Conservation (phyloP, 2,888 invertebrate species). For the Cephus pulcher region DNA sequence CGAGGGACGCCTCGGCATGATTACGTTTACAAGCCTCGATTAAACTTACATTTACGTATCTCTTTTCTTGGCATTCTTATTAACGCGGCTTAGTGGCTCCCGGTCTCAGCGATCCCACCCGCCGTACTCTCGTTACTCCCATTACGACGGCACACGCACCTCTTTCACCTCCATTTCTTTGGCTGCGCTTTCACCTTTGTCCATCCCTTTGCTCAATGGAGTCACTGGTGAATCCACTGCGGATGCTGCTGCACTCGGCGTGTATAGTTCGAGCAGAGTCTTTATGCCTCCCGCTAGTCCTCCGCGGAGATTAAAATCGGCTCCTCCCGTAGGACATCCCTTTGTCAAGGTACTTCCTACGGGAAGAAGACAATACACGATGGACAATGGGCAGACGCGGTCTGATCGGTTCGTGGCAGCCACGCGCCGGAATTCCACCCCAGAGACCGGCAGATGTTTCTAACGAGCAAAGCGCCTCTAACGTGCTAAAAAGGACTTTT, state of each 20-base stretch:
- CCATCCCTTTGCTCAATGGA: background rate
- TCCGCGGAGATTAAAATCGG: conserved; percentile 21
- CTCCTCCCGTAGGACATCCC: conserved; percentile 24
- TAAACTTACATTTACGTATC: background rate
- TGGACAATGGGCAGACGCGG: conserved; percentile 39
- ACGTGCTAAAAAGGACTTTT: background rate
- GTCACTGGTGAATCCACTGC: background rate
- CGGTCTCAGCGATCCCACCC: no score
- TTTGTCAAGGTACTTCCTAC: conserved; percentile 19
- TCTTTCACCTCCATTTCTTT: background rate
- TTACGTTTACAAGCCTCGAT: background rate
- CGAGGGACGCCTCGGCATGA: background rate
- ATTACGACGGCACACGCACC: background rate
- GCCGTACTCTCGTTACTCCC: background rate
- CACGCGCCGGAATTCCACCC: conserved; percentile 55
- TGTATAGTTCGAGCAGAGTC: conserved; percentile 7
- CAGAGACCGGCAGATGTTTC: conserved; percentile 61
- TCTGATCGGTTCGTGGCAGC: conserved; percentile 48
- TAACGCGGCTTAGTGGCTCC: no score
- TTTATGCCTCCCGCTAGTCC: conserved; percentile 3
- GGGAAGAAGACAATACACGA: conserved; percentile 37
- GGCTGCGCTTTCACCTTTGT: background rate
- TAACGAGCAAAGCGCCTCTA: conserved; percentile 45
- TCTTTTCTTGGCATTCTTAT: background rate
- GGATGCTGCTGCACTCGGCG: background rate